These are phyloP conservation scores for Choristoneura rosaceana DNA, from an alignment of 2,888 invertebrate genomes.

Conservation along the genomic window DNA sequence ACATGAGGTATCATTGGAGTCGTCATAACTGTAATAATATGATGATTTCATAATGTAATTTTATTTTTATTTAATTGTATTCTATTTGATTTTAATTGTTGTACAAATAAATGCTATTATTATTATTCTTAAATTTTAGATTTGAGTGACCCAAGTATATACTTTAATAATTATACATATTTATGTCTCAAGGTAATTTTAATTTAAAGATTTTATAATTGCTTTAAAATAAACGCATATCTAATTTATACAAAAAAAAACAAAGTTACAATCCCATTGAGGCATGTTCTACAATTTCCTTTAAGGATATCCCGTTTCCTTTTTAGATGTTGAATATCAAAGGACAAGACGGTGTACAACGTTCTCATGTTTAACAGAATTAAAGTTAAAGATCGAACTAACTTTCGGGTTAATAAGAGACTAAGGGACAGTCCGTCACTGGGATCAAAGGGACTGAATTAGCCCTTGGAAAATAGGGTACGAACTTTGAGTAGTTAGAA, in stretches of 20 bases:
- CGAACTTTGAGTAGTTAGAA: slow-evolving; percentile 33
- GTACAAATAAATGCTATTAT: too few species aligned
- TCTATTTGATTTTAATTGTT: too few species aligned
- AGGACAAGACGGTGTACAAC: slow-evolving; percentile 26
- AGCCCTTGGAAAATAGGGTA: slow-evolving; percentile 33
- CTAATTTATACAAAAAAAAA: not conserved
- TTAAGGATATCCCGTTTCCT: slow-evolving; percentile 23
- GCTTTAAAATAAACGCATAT: too few species aligned
- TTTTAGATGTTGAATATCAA: slow-evolving; percentile 31
- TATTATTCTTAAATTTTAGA: too few species aligned
- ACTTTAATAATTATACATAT: too few species aligned
- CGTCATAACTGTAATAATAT: too few species aligned
- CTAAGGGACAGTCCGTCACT: slow-evolving; percentile 35
- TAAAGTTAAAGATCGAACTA: slow-evolving; percentile 38
- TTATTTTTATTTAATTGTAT: too few species aligned
- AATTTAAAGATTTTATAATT: too few species aligned
- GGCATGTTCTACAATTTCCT: slow-evolving; percentile 18
- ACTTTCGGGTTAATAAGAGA: slow-evolving; percentile 41
- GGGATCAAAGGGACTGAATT: slow-evolving; percentile 41
- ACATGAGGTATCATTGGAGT: too few species aligned
- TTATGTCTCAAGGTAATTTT: too few species aligned
- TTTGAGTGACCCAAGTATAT: too few species aligned
- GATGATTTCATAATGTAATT: too few species aligned
- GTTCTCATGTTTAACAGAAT: slow-evolving; percentile 33
- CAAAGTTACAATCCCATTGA: not conserved